Evolutionary conservation across 2,113 vertebrate genomes (phyloP).

Genomic region (Gnathonemus longibarbis): DNA sequence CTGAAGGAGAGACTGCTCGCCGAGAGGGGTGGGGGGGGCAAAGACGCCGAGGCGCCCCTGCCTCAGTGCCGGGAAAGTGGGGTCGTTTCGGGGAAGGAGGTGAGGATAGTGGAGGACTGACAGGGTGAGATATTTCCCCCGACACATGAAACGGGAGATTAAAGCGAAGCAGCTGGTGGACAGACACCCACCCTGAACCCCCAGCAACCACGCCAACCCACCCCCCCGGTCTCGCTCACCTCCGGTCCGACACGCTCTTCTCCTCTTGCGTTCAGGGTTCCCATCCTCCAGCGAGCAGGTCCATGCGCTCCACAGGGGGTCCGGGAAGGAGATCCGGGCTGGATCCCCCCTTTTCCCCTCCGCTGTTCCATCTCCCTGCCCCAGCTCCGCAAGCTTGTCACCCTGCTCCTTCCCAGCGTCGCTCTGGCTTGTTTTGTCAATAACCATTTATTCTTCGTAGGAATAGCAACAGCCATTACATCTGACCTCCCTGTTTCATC

Average conservation of each 20-base stretch:
- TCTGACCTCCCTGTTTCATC: constrained; percentile 99
- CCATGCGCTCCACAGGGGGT: constrained; percentile 28
- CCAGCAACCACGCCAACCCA: constrained; percentile 50
- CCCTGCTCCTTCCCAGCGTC: constrained; percentile 59
- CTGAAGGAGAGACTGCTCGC: constrained; percentile 30
- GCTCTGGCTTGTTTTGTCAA: constrained; percentile 97
- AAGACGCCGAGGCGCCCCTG: constrained; percentile 32
- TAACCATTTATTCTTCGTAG: constrained; percentile 99
- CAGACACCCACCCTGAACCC: constrained; percentile 32
- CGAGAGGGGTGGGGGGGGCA: constrained; percentile 35
- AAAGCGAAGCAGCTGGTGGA: constrained; percentile 64
- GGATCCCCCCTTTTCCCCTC: constrained; percentile 23
- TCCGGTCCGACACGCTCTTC: constrained; percentile 13
- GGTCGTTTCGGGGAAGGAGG: constrained; percentile 32
- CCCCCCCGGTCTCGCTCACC: constrained; percentile 62
- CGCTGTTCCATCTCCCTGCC: constrained; percentile 17
- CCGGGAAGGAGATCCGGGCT: constrained; percentile 32
- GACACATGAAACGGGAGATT: constrained; percentile 54
- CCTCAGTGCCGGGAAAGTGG: constrained; percentile 1
- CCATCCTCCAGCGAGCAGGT: background rate
- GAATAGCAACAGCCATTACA: constrained; percentile 93
- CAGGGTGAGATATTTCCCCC: constrained; percentile 58
- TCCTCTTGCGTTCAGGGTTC: background rate
- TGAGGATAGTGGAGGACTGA: constrained; percentile 39
- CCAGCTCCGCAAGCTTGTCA: constrained; percentile 41